These are phyloP conservation scores for Pomatostomus ruficeps DNA, from an alignment of 2,113 vertebrate genomes.

Conservation along the genomic window DNA sequence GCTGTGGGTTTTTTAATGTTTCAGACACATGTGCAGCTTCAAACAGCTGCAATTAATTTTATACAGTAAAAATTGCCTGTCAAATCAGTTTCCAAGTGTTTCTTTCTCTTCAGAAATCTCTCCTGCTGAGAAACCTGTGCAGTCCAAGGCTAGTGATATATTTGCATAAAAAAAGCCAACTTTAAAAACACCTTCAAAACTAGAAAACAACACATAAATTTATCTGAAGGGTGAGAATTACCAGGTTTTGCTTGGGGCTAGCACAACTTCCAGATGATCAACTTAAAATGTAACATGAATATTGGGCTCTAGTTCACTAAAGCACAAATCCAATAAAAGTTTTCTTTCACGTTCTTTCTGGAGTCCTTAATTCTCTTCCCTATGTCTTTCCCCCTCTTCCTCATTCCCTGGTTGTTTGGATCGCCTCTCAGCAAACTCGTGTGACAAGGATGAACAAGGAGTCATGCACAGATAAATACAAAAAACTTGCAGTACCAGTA, in stretches of 20 bases:
- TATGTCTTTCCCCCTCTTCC: background rate
- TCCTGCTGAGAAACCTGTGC: background rate
- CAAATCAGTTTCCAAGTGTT: background rate
- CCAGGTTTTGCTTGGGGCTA: background rate
- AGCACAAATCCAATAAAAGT: background rate
- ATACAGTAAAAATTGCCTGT: background rate
- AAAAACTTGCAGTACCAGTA: background rate
- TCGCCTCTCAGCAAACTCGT: accelerated
- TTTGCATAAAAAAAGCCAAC: background rate
- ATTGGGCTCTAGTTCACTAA: background rate
- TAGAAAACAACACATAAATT: background rate
- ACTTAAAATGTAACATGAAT: background rate
- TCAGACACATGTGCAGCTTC: background rate
- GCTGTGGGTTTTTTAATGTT: background rate
- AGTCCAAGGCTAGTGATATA: background rate
- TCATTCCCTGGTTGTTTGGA: background rate
- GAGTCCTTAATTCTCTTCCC: background rate
- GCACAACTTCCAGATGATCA: background rate
- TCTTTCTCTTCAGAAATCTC: background rate
- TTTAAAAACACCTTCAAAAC: background rate
- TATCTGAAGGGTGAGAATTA: background rate
- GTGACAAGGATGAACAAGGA: background rate
- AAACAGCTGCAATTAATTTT: constrained; percentile 1
- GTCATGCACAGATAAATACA: background rate
- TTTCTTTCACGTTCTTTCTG: background rate